These are phyloP conservation scores for Thalassoma bifasciatum DNA, from an alignment of 2,113 vertebrate genomes.

Conservation along the genomic window DNA sequence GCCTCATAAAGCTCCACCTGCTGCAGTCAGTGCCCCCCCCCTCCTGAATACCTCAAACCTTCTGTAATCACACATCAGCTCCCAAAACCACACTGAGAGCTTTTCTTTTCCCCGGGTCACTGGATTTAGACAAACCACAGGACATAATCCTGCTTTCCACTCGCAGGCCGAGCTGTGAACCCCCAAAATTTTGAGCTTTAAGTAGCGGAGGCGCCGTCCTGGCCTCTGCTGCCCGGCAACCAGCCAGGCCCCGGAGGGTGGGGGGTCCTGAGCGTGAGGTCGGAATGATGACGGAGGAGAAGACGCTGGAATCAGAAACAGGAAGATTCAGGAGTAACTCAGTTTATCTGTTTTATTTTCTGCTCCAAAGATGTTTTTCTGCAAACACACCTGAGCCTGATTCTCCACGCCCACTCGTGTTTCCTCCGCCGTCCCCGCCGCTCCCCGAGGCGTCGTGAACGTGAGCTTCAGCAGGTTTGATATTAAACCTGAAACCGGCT, in stretches of 20 bases:
- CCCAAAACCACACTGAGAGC: conserved; percentile 79
- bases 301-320: too few relatives aligned
- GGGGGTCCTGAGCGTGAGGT: conserved; percentile 78
- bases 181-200: conserved; percentile 82
- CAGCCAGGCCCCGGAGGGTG: conserved; percentile 76
- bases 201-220: conserved; percentile 86
- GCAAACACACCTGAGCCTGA: conserved; percentile 48
- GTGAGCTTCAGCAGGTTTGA: conserved; percentile 50
- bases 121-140: conserved; percentile 81
- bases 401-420: conserved; percentile 74
- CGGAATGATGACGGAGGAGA: conserved; percentile 87
- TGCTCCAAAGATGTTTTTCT: too few relatives aligned
- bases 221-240: conserved; percentile 82
- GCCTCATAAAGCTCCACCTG: conserved; percentile 66
- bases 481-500: conserved; percentile 74
- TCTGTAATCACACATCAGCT: conserved; percentile 61
- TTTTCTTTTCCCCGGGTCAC: conserved; percentile 60
- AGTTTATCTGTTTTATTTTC: too few relatives aligned
- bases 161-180: conserved; percentile 85
- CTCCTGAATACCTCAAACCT: conserved; percentile 55
- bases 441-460: conserved; percentile 51
- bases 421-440: conserved; percentile 23
- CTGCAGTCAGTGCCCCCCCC: conserved; percentile 42
- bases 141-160: conserved; percentile 83
- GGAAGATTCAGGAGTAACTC: too few relatives aligned